Percentiles rank a stretch among this genome's conserved stretches.
These are phyloP conservation scores for Perdita meconis DNA, from an alignment of 2,888 invertebrate genomes.

Conservation along the genomic window DNA sequence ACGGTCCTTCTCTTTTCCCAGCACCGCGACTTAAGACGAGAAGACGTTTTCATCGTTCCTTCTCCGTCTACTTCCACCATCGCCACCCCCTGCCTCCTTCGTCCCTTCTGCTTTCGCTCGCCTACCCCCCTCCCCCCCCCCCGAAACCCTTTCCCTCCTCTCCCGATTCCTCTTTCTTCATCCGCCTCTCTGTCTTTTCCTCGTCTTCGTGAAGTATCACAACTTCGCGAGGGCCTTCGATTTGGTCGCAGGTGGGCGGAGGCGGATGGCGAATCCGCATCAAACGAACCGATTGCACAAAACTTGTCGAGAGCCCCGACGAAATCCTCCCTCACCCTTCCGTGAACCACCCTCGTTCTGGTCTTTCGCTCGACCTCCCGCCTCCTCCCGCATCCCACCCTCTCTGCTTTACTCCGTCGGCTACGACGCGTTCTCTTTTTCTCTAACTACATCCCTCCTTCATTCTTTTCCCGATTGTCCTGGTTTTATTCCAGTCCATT, in stretches of 20 bases:
- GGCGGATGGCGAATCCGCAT: constrained; percentile 72
- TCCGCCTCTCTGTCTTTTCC: constrained; percentile 35
- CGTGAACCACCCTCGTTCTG: constrained; percentile 12
- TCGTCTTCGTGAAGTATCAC: constrained; percentile 62
- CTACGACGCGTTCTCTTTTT: constrained; percentile 26
- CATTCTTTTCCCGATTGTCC: constrained; percentile 60
- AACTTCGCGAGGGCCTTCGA: constrained; percentile 74
- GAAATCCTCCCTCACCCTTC: constrained; percentile 46
- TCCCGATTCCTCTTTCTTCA: constrained; percentile 20
- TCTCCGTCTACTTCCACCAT: constrained; percentile 18
- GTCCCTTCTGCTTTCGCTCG: constrained; percentile 9
- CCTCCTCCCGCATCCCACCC: neutral
- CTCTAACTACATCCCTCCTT: constrained; percentile 19
- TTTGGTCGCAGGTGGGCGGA: constrained; percentile 63
- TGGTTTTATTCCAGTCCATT: constrained; percentile 66
- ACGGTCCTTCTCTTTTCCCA: constrained; percentile 38
- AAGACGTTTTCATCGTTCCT: constrained; percentile 53
- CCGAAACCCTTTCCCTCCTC: too few relatives aligned
- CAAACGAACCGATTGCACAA: constrained; percentile 78
- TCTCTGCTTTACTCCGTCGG: constrained; percentile 15
- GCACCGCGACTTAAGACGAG: constrained; percentile 48
- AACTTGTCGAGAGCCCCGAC: constrained; percentile 71
- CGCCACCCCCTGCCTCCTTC: neutral
- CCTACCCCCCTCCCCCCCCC: constrained; percentile 17
- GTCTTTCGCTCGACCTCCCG: constrained; percentile 1